phyloP scores from a whole-genome alignment of 2,113 vertebrate species.

The Myocastor coypus region DNA sequence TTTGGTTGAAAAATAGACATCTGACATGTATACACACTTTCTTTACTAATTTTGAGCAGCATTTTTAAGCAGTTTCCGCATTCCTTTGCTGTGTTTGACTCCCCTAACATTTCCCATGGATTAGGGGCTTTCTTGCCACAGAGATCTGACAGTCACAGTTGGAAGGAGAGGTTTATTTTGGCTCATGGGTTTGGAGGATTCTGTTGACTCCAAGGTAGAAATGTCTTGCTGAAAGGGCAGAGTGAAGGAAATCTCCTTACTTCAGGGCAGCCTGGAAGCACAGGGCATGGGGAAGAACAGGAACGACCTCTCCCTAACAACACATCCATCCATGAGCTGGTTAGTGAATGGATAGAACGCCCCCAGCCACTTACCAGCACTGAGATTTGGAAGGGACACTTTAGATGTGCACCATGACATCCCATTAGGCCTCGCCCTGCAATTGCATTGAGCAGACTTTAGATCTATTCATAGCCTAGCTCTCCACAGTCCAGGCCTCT shows the following conservation, averaged over 20 bases:
- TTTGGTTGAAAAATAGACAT: too few relatives aligned
- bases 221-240: neutral
- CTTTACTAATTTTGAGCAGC: neutral
- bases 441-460: neutral
- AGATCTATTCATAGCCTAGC: neutral
- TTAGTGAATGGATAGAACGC: neutral
- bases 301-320: neutral
- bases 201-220: neutral
- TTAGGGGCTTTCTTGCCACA: neutral
- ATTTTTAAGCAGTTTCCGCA: neutral
- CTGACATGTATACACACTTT: too few relatives aligned
- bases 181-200: neutral
- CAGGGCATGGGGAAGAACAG: neutral
- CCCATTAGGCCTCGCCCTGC: neutral
- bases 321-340: neutral
- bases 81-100: slow-evolving; percentile 38
- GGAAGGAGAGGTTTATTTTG: neutral
- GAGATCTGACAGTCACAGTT: neutral
- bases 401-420: neutral
- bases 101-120: neutral
- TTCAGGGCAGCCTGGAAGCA: neutral
- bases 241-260: neutral
- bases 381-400: neutral
- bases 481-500: neutral
- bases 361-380: neutral